phyloP scores from a whole-genome alignment of 2,797 vertebrate genomes.

The Parambassis ranga region DNA sequence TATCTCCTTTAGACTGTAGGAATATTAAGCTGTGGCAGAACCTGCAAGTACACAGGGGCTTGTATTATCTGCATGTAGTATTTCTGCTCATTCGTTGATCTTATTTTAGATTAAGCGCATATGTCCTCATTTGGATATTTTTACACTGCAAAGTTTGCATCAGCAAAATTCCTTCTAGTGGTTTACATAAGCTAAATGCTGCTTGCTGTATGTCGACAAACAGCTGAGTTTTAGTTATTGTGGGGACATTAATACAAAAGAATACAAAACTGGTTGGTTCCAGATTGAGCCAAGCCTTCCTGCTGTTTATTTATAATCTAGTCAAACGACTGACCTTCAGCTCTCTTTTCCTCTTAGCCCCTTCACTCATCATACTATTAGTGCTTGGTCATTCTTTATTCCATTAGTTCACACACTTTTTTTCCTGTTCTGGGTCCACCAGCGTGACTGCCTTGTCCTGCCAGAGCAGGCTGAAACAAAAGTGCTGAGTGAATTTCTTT shows the following conservation, averaged over 20 bases:
- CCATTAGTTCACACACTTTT: conserved; percentile 64
- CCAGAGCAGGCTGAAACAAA: conserved; percentile 43
- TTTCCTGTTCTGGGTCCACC: conserved; percentile 49
- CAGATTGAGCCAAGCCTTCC: conserved; percentile 39
- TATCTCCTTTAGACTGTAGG: background rate
- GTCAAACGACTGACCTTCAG: conserved; percentile 37
- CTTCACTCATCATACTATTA: conserved; percentile 59
- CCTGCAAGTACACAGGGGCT: background rate
- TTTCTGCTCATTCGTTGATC: conserved; percentile 23
- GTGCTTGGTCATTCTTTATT: conserved; percentile 77
- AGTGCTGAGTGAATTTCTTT: conserved; percentile 59
- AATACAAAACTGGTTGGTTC: conserved; percentile 36
- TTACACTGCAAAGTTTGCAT: conserved; percentile 41
- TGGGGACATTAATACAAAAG: background rate
- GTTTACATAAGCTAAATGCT: conserved; percentile 14
- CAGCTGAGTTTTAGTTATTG: conserved; percentile 1
- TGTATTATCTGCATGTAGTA: background rate
- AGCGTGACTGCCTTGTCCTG: conserved; percentile 54
- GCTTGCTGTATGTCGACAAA: conserved; percentile 12
- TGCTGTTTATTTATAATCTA: conserved; percentile 58
- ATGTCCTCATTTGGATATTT: conserved; percentile 41
- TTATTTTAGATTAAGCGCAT: conserved; percentile 40
- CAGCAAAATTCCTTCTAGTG: conserved; percentile 34
- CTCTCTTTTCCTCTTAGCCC: conserved; percentile 43
- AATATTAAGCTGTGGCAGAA: conserved; percentile 55